These are phyloP conservation scores for Spondyliosoma cantharus DNA, from an alignment of 2,797 vertebrate species.

Conservation along the genomic window DNA sequence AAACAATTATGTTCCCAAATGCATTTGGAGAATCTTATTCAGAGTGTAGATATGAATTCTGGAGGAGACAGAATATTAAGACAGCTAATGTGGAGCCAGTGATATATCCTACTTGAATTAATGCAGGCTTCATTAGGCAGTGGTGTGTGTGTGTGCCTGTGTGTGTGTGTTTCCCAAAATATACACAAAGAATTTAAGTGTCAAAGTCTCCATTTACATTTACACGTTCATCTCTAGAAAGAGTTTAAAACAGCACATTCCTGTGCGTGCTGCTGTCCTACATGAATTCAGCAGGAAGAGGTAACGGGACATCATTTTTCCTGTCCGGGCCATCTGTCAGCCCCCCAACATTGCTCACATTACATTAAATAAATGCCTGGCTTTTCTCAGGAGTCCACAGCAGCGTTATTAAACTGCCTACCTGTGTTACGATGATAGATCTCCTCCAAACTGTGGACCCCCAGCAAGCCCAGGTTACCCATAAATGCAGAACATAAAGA, in stretches of 20 bases:
- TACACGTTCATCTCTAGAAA: conserved; percentile 27
- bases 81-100: conserved; percentile 13
- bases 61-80: conserved; percentile 13
- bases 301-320: conserved; percentile 70
- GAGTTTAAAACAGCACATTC: conserved; percentile 18
- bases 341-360: conserved; percentile 66
- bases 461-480: conserved; percentile 66
- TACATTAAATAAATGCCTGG: conserved; percentile 82
- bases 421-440: conserved; percentile 84
- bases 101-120: not conserved
- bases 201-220: conserved; percentile 26
- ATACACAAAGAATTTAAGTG: conserved; percentile 6
- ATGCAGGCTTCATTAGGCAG: conserved; percentile 16
- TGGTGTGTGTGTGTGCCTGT: not conserved
- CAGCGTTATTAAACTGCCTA: conserved; percentile 83
- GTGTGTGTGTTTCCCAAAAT: conserved; percentile 9
- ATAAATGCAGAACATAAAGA: conserved; percentile 80
- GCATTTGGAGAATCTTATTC: conserved; percentile 19
- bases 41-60: conserved; percentile 12
- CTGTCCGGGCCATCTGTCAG: conserved; percentile 70
- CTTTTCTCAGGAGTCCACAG: conserved; percentile 76
- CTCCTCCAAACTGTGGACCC: conserved; percentile 72
- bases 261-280: conserved; percentile 37
- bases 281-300: conserved; percentile 56
- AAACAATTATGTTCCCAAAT: conserved; percentile 1